Evolutionary conservation across 2,888 invertebrate species (phyloP), one percentile per base, ranked within the genome.

Genomic region (Argyresthia goedartella): DNA sequence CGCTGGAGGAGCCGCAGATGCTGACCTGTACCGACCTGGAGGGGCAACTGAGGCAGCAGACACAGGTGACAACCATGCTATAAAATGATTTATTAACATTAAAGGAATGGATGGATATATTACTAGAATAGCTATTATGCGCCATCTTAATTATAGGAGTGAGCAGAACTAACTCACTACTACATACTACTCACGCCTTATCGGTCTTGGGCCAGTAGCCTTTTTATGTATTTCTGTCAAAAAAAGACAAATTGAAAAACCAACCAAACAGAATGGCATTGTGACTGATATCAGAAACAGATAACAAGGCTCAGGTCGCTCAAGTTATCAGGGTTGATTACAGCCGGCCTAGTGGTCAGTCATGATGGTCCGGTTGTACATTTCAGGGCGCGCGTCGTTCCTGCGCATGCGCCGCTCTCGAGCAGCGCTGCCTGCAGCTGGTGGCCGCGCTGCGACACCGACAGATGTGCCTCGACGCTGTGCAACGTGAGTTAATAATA

Each of bases 401-500:
- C 52, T 44, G 56, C 56, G 72, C 68, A 54, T 52, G 50, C 42
- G 53, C 53, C 6, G 78, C 84, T 59, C 80, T 91, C 60, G 91
- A 92, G 64, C 85, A 90, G 60, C 87, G 89, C 56, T 89, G 90
- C 67, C 85, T 89, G 57, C 89, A 89, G 70, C 71, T 92, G 56
- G 90, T 91, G 67, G 75, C 88, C 57, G 88, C 89, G 50, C 77
- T 91, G 54, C 88, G 89, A 56, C 89, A 89, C 62, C 91, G 91
- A 62, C 91, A 91, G 63, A 87, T 88, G 52, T 88, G 90, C 61
- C 88, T 89, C n/a, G 90, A 91, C 65, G 82, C 88, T 57, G 81
- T 90, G 67, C 89, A 90, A 72, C 88, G 90, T 91, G 81, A 87
- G 89, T 87, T n/a, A n/a, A n/a, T n/a, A n/a, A n/a, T n/a, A n/a